A percentile compares a stretch with the other conserved stretches of the same genome.
Evolutionary conservation across 2,113 vertebrate species (phyloP).

Genomic region (Passer montanus): DNA sequence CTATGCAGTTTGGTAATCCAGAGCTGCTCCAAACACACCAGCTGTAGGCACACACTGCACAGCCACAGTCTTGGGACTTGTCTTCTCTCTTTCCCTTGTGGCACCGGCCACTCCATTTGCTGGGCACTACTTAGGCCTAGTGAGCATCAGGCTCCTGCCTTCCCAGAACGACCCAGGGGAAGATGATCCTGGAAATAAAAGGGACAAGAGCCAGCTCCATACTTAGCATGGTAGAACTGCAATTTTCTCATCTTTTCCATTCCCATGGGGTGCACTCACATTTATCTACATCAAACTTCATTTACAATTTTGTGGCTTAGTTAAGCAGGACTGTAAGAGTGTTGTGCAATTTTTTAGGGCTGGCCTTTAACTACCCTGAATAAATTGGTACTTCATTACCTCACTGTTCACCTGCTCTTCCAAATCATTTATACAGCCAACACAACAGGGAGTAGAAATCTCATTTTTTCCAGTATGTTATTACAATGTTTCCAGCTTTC

Average conservation of each 20-base stretch:
- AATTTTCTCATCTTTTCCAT: not conserved
- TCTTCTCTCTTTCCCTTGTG: not conserved
- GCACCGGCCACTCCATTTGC: not conserved
- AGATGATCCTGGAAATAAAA: not conserved
- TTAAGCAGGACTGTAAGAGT: not conserved
- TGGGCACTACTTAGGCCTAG: not conserved
- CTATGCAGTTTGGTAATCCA: accelerated
- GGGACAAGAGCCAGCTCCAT: not conserved
- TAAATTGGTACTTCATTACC: not conserved
- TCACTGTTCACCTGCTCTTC: conserved; percentile 5
- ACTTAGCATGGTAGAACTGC: not conserved
- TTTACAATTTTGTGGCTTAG: not conserved
- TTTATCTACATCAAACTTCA: not conserved
- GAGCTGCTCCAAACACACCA: not conserved
- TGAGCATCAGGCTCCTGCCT: not conserved
- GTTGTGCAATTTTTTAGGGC: not conserved
- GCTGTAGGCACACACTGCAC: not conserved
- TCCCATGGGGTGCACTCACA: not conserved
- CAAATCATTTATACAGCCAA: not conserved
- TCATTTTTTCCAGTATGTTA: not conserved
- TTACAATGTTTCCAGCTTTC: not conserved
- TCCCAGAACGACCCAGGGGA: not conserved
- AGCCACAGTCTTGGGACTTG: accelerated
- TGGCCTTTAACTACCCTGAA: not conserved
- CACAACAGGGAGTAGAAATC: not conserved